Evolutionary conservation across 2,888 invertebrate species (phyloP), one percentile per base, ranked within the genome.

Genomic region (Trichopria drosophilae): DNA sequence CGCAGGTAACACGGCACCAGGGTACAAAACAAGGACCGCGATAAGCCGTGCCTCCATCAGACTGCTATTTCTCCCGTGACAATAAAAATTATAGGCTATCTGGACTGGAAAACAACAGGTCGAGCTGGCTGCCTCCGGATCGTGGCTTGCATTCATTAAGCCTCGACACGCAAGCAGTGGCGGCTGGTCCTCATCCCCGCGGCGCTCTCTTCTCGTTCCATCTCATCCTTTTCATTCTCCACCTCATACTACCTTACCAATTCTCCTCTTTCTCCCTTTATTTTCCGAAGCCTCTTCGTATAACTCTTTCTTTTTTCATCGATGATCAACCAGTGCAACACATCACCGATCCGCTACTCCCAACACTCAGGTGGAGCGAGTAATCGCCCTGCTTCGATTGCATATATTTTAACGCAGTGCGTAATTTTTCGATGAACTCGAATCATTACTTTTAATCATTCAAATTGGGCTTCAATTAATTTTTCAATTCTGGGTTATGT

Each of bases 31-130:
- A 66, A 73, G 67, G 64, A 71, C 62, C 64, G 62, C 22, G 72
- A 73, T 71, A 73, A 73, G 69, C 67, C 62, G 65, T 65, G 68
- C 67, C 73, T 77, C 77, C 77, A 77, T 78, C 79, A 78, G 76
- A 75, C 78, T 77, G 79, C 78, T 78, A 78, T 77, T 77, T 76
- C 78, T 77, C 75, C 77, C 79, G 80, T 80, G 80, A 80, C 80
- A 80, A 80, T 80, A 80, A 80, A 80, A 80, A 80, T 80, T 80
- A 80, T 80, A 79, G 80, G 77, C 80, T 79, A 79, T 79, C 78
- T 79, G 78, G 77, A 78, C 78, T 79, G 79, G 80, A 80, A 80
- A 80, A 80, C 80, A 80, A 80, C 80, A 78, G 80, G 79, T 78
- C 78, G 72, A 69, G 65, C 67, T 26, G 31, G 40, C 46, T 35